A percentile compares a stretch with the other conserved stretches of the same genome.
Conservation (phyloP, 2,888 invertebrate species). For the Hemistola chrysoprasaria region DNA sequence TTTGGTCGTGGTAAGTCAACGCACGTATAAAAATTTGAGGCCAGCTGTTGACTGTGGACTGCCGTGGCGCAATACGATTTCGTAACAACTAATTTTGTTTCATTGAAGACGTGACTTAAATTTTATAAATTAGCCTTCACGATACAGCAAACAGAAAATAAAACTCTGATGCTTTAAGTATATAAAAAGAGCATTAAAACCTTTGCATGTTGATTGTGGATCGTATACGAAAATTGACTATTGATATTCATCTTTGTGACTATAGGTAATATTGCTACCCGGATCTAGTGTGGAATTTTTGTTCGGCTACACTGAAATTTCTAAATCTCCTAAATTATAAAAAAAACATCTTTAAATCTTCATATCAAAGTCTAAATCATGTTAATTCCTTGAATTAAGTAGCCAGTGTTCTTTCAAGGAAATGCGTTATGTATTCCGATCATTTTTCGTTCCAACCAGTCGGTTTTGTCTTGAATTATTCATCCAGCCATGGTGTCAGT, state of each 20-base stretch:
- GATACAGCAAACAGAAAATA: not conserved
- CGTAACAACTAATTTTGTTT: slow-evolving; percentile 52
- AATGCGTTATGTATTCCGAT: slow-evolving; percentile 45
- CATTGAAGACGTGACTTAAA: slow-evolving; percentile 45
- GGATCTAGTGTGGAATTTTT: no score
- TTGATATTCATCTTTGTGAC: no score
- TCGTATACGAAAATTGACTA: no score
- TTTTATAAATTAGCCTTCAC: slow-evolving; percentile 31
- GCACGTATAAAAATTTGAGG: slow-evolving; percentile 52
- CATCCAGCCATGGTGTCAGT: slow-evolving; percentile 35
- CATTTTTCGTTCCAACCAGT: slow-evolving; percentile 46
- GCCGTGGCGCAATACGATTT: slow-evolving; percentile 47
- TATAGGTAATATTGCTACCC: no score
- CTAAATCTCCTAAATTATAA: no score
- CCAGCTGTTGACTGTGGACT: slow-evolving; percentile 29
- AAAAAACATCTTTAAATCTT: no score
- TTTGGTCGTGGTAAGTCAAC: slow-evolving; percentile 33
- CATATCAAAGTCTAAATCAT: slow-evolving; percentile 4
- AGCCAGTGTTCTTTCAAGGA: slow-evolving; percentile 36
- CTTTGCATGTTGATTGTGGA: no score
- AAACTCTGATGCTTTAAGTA: no score
- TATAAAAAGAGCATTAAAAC: no score
- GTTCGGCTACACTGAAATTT: no score
- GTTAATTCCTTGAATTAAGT: slow-evolving; percentile 9
- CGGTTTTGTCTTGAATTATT: slow-evolving; percentile 50